Base-by-base conservation (phyloP, 2,888 invertebrate genomes). In the Lymantria monacha region DNA sequence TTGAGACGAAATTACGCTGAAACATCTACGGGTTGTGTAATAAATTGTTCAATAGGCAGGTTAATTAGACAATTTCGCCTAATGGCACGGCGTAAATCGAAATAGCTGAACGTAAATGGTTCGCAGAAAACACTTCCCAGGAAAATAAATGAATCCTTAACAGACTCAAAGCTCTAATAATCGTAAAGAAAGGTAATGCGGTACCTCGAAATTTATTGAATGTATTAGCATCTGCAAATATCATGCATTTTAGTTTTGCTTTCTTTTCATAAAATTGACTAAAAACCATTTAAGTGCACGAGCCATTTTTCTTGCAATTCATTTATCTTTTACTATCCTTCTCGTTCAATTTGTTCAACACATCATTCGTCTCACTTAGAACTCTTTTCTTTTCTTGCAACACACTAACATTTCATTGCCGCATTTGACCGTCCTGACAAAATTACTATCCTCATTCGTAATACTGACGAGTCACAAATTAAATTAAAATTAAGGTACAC, bases 1-100 rank as follows among this genome's bases (percentile, higher is more conserved):
- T 75, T 70, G 72, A 72, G 49, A 69, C 69, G 66, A 75, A 81
- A 83, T 82, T 81, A 79, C 84, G 70, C 59, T 62, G 72, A 78
- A 72, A 72, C 70, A 74, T 77, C 72, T 72, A 70, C 73, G 74
- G 79, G 73, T 69, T 76, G 74, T 58, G 78, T 77, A 79, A 85
- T 86, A 87, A 86, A 86, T 85, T 80, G 79, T 77, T 75, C 74
- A 77, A 86, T 83, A 81, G 86, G 82, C 83, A 85, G 85, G 85
- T 86, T 86, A 86, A 87, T 87, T 85, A 86, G 82, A 83, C 83
- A 77, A 78, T 83, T 83, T 74, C 82, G 78, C 72, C 70, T 75
- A 84, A 86, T 80, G 79, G 79, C 72, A 69, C 69, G 70, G 66
- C 78, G 76, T 80, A 79, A 84, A 83, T 79, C 77, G 81, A 66